Base-by-base conservation (phyloP, 1,140 invertebrate species). In the Drosophila rufa region DNA sequence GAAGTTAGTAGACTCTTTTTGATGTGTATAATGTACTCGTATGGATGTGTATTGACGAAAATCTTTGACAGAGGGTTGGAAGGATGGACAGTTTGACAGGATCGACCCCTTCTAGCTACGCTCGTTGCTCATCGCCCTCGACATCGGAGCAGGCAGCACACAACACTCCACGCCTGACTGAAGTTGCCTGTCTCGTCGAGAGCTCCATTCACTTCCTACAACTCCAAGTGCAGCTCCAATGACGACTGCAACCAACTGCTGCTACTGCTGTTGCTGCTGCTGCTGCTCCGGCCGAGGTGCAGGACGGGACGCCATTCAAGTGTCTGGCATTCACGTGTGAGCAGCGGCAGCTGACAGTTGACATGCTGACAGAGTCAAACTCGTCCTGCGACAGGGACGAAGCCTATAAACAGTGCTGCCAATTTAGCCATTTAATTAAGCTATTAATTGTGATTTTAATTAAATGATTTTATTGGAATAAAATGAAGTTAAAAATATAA, bases 321-420 rank as follows among this genome's bases (percentile, higher is more conserved):
- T 90, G 85, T 81, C 77, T 89, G 80, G 82, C 75, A 82, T 82
- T 85, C 82, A 86, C 81, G 82, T 85, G 82, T 85, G 75, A 67
- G 70, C 69, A 55, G 36, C 42, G 59, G 36, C 69, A 61, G 71
- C 74, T 77, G 85, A 85, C 84, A 89, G 85, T 90, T 89, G 84
- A 90, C 84, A 89, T 75, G 85, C 62, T 78, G 75, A 78, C 75
- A 70, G 65, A 79, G 57, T 79, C 76, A 71, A 78, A 75, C 60
- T 69, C 62, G 79, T 79, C 59, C 76, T 76, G 79, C 67, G 53
- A 65, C 68, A 66, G 56, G 40, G 38, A 64, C 36, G 27, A 27
- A 19, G 56, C 67, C 55, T 62, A 79, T 36, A 36, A 45, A 2
- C 33, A 67, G 67, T 30, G 67, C 15, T 70, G 62, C 7, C 22